Conservation (phyloP, 2,888 invertebrate species). For the Drosophila quasianomalipes region DNA sequence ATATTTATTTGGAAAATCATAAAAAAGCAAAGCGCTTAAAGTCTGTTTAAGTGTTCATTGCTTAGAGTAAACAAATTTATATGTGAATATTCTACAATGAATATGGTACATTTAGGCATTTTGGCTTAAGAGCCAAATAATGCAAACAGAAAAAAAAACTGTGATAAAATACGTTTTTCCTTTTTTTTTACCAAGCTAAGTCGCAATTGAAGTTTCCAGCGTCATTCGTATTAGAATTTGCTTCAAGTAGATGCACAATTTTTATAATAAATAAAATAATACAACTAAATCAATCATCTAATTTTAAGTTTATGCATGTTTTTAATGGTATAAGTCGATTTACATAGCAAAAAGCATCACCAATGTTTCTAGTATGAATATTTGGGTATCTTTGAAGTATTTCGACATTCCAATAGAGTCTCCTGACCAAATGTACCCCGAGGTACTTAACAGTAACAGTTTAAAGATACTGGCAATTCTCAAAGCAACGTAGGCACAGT, state of each 20-base stretch:
- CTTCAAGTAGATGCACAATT: background rate
- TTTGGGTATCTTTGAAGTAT: no score
- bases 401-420: no score
- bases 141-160: background rate
- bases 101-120: slow-evolving; percentile 6
- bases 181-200: background rate
- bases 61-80: slow-evolving; percentile 63
- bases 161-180: background rate
- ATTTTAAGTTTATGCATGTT: no score
- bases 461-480: background rate
- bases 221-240: background rate
- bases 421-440: background rate
- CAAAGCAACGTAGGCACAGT: background rate
- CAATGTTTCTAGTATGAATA: no score
- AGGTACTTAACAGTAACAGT: no score
- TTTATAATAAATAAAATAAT: background rate
- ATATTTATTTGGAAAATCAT: slow-evolving; percentile 73
- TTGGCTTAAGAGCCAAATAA: background rate
- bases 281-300: background rate
- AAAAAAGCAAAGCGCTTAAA: slow-evolving; percentile 72
- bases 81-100: slow-evolving; percentile 20
- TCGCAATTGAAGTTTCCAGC: background rate
- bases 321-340: no score
- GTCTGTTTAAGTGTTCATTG: slow-evolving; percentile 75
- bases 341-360: no score